These are phyloP conservation scores for Drosophila rhopaloa DNA, from an alignment of 1,140 invertebrate species.

Conservation along the genomic window DNA sequence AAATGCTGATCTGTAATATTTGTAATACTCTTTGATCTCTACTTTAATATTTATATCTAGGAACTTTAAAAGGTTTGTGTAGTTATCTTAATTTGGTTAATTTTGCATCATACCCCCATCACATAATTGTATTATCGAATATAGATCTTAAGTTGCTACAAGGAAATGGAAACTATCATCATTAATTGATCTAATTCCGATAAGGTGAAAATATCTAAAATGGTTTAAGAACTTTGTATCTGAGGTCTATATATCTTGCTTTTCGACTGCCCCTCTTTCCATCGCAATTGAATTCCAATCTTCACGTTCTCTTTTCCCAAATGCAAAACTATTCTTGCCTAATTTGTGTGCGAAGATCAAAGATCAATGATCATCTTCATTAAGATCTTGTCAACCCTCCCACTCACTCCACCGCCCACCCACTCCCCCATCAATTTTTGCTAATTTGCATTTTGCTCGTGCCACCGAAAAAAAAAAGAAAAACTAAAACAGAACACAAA, in stretches of 20 bases:
- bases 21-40: background rate
- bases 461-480: slow-evolving; percentile 46
- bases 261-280: background rate
- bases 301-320: background rate
- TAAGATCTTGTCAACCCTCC: slow-evolving; percentile 43
- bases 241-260: background rate
- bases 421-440: slow-evolving; percentile 30
- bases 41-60: no score
- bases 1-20: background rate
- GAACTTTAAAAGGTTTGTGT: no score
- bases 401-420: background rate
- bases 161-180: no score
- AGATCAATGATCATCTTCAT: slow-evolving; percentile 54
- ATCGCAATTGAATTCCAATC: slow-evolving; percentile 10
- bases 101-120: no score
- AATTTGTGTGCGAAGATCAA: slow-evolving; percentile 48
- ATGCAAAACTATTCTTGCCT: slow-evolving; percentile 15
- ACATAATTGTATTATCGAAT: no score
- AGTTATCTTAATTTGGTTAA: no score
- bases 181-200: background rate
- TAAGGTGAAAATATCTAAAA: background rate
- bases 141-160: no score
- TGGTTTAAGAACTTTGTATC: background rate
- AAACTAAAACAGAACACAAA: slow-evolving; percentile 28
- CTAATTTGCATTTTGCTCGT: slow-evolving; percentile 72